phyloP scores from a whole-genome alignment of 2,113 vertebrate genomes.

The Galbula dea region DNA sequence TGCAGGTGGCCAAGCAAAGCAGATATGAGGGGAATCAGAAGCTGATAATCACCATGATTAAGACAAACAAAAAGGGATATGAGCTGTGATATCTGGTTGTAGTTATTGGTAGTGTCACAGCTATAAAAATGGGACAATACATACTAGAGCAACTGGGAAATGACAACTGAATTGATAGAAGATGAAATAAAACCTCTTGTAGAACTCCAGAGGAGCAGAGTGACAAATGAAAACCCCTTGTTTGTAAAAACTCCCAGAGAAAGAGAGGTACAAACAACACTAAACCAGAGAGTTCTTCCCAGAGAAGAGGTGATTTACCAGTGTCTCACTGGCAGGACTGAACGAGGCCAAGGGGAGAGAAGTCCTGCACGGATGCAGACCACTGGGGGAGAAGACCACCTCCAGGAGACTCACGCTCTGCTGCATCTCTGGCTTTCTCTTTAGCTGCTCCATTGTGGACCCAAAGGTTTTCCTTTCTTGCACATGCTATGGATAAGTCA shows the following conservation, averaged over 20 bases:
- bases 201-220: background rate
- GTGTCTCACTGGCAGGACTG: background rate
- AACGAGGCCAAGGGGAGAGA: background rate
- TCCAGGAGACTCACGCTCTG: background rate
- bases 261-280: background rate
- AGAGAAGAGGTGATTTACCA: background rate
- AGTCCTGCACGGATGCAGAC: background rate
- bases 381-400: background rate
- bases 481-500: background rate
- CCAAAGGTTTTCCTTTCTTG: background rate
- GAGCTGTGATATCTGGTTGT: background rate
- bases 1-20: background rate
- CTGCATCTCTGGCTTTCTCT: background rate
- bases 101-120: background rate
- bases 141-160: background rate
- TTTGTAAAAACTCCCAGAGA: background rate
- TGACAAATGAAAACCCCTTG: background rate
- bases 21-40: background rate
- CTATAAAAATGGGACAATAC: background rate
- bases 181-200: background rate
- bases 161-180: rapidly evolving
- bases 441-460: background rate
- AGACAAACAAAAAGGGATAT: background rate
- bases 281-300: background rate
- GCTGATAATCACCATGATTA: background rate